Conservation (phyloP, 53 echinoderm and acorn worm species). For the Pentamera pediparva region DNA sequence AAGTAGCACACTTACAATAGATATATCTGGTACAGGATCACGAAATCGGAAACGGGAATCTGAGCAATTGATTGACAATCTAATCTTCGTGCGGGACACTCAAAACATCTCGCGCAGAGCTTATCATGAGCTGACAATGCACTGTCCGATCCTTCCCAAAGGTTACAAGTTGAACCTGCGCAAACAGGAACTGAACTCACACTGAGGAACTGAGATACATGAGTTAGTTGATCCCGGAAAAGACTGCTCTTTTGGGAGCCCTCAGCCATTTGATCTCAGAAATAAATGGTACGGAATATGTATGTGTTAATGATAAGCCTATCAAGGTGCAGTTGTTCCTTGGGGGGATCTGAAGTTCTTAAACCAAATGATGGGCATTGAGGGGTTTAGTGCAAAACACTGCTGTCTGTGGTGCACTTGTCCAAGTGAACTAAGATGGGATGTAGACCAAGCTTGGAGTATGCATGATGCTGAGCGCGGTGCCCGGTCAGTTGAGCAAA, state of each 20-base stretch:
- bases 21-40: background rate
- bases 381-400: slow-evolving; percentile 10
- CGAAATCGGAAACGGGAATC: background rate
- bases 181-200: background rate
- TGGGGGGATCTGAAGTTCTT: slow-evolving; percentile 30
- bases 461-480: slow-evolving; percentile 10
- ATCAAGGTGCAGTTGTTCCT: background rate
- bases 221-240: slow-evolving; percentile 16
- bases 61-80: background rate
- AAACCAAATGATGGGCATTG: slow-evolving; percentile 26
- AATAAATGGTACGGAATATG: background rate
- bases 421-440: slow-evolving; percentile 7
- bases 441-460: slow-evolving; percentile 8
- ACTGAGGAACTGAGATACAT: background rate
- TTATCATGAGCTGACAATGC: slow-evolving; percentile 6
- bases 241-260: background rate
- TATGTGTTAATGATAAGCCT: background rate
- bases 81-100: background rate
- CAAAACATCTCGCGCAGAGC: background rate
- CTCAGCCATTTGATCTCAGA: background rate
- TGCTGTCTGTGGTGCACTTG: slow-evolving; percentile 31
- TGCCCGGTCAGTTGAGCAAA: slow-evolving; percentile 1
- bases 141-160: slow-evolving; percentile 3
- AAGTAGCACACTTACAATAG: background rate
- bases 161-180: background rate